Conservation (phyloP, 1,140 invertebrate species). For the Lordiphosa clarofinis region DNA sequence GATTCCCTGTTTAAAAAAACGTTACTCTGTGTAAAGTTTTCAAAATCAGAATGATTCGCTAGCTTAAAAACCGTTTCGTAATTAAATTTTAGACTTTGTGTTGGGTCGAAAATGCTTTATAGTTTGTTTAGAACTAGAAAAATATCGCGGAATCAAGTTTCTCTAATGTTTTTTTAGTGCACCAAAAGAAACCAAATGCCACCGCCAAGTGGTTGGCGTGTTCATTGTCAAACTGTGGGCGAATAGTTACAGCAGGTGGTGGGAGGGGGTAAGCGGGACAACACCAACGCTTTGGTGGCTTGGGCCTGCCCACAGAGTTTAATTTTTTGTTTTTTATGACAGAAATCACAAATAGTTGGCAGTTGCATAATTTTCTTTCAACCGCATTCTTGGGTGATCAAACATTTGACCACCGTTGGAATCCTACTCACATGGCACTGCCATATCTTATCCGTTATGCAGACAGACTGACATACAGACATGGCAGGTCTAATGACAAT, state of each 20-base stretch:
- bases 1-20: too few species aligned
- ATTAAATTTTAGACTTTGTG: too few species aligned
- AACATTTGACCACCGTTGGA: conserved; percentile 19
- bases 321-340: too few species aligned
- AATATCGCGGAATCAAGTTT: too few species aligned
- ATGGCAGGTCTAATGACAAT: conserved; percentile 44
- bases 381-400: conserved; percentile 16
- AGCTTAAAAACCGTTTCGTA: too few species aligned
- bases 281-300: background rate
- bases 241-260: conserved; percentile 4
- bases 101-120: too few species aligned
- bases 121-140: too few species aligned
- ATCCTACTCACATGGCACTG: conserved; percentile 13
- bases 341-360: background rate
- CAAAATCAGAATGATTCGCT: too few species aligned
- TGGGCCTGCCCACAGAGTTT: background rate
- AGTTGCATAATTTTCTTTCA: conserved; percentile 15
- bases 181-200: background rate
- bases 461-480: background rate
- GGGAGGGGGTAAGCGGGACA: conserved; percentile 3
- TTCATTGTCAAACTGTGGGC: conserved; percentile 38
- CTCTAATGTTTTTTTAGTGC: background rate
- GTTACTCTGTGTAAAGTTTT: too few species aligned
- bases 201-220: conserved; percentile 16
- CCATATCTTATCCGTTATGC: conserved; percentile 53